These are phyloP conservation scores for Phaethornis superciliosus DNA, from an alignment of 2,113 vertebrate genomes.

Conservation along the genomic window DNA sequence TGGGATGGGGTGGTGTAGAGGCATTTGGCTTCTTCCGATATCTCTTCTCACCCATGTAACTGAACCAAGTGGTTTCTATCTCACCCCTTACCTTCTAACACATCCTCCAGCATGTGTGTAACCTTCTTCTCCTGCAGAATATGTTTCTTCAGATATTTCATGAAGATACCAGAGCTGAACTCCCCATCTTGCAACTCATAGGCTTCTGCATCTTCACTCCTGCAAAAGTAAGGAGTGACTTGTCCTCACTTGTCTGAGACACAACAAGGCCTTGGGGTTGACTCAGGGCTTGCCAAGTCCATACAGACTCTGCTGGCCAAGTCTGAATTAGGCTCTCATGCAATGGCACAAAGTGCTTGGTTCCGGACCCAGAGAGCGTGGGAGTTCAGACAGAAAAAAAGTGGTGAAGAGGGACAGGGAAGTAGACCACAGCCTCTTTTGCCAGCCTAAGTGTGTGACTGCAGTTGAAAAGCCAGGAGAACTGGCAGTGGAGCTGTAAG, in stretches of 20 bases:
- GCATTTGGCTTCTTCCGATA: fast-evolving
- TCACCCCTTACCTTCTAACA: constrained; percentile 80
- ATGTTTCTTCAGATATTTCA: constrained; percentile 88
- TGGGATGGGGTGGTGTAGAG: background rate
- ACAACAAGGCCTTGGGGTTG: background rate
- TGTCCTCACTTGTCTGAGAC: background rate
- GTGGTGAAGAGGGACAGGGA: background rate
- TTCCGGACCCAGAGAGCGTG: background rate
- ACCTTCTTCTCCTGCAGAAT: constrained; percentile 83
- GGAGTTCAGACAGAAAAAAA: background rate
- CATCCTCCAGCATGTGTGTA: constrained; percentile 85
- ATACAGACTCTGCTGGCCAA: background rate
- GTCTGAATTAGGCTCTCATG: background rate
- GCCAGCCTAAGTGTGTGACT: background rate
- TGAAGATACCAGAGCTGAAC: constrained; percentile 88
- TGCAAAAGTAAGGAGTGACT: constrained; percentile 49
- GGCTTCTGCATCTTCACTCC: constrained; percentile 87
- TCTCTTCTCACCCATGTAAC: background rate
- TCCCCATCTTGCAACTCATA: constrained; percentile 87
- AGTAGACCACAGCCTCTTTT: background rate
- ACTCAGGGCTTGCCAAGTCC: background rate
- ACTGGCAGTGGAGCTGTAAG: background rate
- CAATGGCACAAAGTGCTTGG: background rate
- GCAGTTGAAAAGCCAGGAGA: background rate
- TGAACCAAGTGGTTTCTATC: background rate